These are phyloP conservation scores for Agonopterix subpropinquella DNA, from an alignment of 2,888 invertebrate genomes.

Conservation along the genomic window DNA sequence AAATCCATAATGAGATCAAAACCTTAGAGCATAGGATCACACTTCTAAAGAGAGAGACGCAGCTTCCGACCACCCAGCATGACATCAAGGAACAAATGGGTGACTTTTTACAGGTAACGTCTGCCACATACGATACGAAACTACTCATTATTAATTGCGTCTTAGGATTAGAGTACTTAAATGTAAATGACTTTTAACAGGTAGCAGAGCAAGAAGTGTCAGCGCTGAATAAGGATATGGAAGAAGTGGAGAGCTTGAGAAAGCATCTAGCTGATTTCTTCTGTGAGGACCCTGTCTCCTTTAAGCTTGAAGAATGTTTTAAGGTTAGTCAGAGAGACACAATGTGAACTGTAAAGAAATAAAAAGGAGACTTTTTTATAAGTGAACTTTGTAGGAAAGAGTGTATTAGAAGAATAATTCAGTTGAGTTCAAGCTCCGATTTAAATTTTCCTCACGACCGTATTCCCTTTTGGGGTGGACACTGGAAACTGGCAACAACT, in stretches of 20 bases:
- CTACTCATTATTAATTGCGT: too few species aligned
- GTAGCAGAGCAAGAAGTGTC: slow-evolving; percentile 87
- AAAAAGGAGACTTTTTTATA: background rate
- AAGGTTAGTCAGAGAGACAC: slow-evolving; percentile 65
- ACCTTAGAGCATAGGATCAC: slow-evolving; percentile 86
- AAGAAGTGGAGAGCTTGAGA: slow-evolving; percentile 87
- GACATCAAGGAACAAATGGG: slow-evolving; percentile 93
- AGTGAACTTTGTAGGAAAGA: too few species aligned
- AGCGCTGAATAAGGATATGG: slow-evolving; percentile 85
- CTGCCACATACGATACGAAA: too few species aligned
- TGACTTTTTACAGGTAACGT: slow-evolving; percentile 86
- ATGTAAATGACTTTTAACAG: slow-evolving; percentile 37
- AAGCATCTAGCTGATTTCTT: slow-evolving; percentile 92
- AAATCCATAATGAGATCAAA: slow-evolving; percentile 90
- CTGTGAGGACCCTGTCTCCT: slow-evolving; percentile 92
- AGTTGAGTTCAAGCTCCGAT: too few species aligned
- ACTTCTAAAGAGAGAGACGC: slow-evolving; percentile 87
- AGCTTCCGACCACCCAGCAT: slow-evolving; percentile 81
- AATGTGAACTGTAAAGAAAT: background rate
- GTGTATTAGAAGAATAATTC: too few species aligned
- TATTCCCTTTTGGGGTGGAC: too few species aligned
- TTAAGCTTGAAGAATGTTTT: slow-evolving; percentile 96
- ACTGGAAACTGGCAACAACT: too few species aligned
- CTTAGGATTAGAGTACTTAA: too few species aligned
- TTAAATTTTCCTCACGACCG: too few species aligned